A percentile compares a stretch with the other conserved stretches of the same genome.
These are phyloP conservation scores for Drosophila ficusphila DNA, from an alignment of 1,140 invertebrate genomes.

Conservation along the genomic window DNA sequence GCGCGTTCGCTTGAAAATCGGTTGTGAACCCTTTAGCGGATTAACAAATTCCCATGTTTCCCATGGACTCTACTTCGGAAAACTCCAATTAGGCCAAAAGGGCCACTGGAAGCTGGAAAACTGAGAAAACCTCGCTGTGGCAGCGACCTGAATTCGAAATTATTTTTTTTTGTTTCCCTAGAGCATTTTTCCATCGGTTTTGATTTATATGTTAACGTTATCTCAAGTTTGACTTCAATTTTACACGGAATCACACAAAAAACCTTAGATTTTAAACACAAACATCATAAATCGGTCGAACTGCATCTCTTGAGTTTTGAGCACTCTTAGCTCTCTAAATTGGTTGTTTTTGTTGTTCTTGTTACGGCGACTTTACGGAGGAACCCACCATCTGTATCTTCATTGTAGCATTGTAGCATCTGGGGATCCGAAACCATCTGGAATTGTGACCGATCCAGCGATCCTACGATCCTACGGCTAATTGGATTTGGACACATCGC, in stretches of 20 bases:
- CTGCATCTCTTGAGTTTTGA: not conserved
- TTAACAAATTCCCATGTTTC: not conserved
- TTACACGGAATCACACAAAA: constrained; percentile 11
- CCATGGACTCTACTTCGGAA: not conserved
- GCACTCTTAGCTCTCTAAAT: constrained; percentile 5
- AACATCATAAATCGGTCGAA: not conserved
- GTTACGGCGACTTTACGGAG: not conserved
- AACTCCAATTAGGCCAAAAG: constrained; percentile 34
- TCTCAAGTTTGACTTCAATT: not conserved
- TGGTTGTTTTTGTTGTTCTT: not conserved
- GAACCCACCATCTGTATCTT: not conserved
- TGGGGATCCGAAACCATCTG: not conserved
- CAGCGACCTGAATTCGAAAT: constrained; percentile 14
- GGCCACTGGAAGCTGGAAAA: constrained; percentile 37
- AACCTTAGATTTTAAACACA: not conserved
- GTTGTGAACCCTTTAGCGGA: not conserved
- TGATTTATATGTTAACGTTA: constrained; percentile 30
- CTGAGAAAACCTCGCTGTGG: not conserved
- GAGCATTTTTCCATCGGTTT: constrained; percentile 11
- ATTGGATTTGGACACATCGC: constrained; percentile 29
- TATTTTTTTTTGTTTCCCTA: not conserved
- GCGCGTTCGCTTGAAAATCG: not conserved
- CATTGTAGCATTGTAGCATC: constrained; percentile 6
- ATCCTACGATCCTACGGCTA: constrained; percentile 4
- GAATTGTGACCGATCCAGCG: not conserved